Evolutionary conservation across 2,113 vertebrate genomes (phyloP).

Genomic region (Oceanodroma tethys): DNA sequence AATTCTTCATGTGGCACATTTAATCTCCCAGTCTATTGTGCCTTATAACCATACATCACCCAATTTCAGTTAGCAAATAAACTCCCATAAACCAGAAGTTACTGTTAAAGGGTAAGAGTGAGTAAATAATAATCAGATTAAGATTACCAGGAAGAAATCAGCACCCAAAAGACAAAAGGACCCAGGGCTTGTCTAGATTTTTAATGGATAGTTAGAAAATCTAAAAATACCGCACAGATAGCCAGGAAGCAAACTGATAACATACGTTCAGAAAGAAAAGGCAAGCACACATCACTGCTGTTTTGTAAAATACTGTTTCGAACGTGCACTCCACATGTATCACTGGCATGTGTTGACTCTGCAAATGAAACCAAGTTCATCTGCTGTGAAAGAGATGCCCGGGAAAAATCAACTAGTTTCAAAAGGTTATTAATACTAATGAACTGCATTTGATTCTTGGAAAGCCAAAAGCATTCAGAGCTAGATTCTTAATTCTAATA

Average conservation of each 20-base stretch:
- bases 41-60: background rate
- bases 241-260: background rate
- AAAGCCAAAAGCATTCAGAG: background rate
- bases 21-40: background rate
- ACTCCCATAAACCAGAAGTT: background rate
- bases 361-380: background rate
- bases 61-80: background rate
- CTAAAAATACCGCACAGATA: background rate
- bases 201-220: background rate
- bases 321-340: rapidly evolving
- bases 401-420: background rate
- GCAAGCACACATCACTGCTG: background rate
- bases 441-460: background rate
- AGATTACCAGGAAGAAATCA: background rate
- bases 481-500: background rate
- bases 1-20: background rate
- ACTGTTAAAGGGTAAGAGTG: background rate
- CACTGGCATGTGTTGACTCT: background rate
- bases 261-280: background rate
- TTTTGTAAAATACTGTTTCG: background rate
- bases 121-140: background rate
- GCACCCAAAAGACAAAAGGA: background rate
- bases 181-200: background rate
- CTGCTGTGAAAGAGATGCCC: background rate
- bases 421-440: background rate